A percentile compares a stretch with the other conserved stretches of the same genome.
These are phyloP conservation scores for Siderastrea siderea DNA, from an alignment of 92 coral and sea anemone species.

Conservation along the genomic window DNA sequence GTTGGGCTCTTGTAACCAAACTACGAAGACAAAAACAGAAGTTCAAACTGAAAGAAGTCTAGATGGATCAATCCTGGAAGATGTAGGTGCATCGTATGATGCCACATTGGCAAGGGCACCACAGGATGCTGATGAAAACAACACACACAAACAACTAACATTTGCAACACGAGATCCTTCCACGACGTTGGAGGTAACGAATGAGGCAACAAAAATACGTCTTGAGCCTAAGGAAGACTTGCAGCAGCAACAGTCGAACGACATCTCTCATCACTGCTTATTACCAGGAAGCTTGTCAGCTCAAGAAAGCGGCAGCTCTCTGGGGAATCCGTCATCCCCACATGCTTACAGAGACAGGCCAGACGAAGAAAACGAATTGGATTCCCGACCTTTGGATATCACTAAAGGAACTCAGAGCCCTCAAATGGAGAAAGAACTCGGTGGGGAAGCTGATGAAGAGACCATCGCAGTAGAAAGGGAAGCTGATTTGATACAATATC, in stretches of 20 bases:
- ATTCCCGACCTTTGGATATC: background rate
- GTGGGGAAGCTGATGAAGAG: background rate
- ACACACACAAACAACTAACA: background rate
- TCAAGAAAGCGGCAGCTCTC: background rate
- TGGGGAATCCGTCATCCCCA: too few species aligned
- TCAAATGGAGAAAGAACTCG: background rate
- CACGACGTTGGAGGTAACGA: too few species aligned
- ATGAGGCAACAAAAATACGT: background rate
- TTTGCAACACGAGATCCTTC: background rate
- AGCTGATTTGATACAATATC: constrained; percentile 47
- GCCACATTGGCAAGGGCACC: background rate
- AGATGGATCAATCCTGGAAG: background rate
- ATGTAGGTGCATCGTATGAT: background rate
- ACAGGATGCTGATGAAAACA: background rate
- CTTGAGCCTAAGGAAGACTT: background rate
- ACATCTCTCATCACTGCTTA: background rate
- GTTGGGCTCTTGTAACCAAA: constrained; percentile 1
- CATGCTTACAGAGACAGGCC: too few species aligned
- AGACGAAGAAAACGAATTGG: background rate
- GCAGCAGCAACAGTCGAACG: background rate
- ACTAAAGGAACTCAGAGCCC: too few species aligned
- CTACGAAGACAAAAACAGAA: too few species aligned
- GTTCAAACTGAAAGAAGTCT: background rate
- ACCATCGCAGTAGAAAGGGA: constrained; percentile 56
- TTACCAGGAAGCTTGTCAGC: background rate